Evolutionary conservation across 2,888 invertebrate species (phyloP).

Genomic region (Agrotis ipsilon): DNA sequence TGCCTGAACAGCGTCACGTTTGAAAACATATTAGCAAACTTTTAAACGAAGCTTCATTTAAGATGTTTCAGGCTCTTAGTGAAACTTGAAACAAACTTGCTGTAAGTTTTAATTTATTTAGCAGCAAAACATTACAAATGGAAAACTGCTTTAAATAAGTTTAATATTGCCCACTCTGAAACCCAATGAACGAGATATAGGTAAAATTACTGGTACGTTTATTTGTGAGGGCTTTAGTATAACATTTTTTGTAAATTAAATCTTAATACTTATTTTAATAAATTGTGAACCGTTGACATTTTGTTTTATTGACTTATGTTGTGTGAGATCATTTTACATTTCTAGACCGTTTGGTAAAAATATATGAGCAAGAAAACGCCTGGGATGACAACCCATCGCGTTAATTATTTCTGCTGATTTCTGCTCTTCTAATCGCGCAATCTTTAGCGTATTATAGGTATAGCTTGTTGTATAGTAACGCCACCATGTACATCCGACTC

Average conservation of each 20-base stretch:
- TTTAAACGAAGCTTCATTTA: conserved; percentile 19
- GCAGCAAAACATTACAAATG: conserved; percentile 31
- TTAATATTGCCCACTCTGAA: conserved; percentile 22
- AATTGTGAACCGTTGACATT: conserved; percentile 40
- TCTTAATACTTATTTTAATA: conserved; percentile 50
- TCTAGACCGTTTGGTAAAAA: too few relatives aligned
- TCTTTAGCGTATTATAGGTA: too few relatives aligned
- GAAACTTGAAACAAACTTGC: conserved; percentile 56
- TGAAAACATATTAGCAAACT: neutral
- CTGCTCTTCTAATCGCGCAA: too few relatives aligned
- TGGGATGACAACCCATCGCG: too few relatives aligned
- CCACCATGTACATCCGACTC: too few relatives aligned
- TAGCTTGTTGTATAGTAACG: too few relatives aligned
- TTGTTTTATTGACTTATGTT: conserved; percentile 31
- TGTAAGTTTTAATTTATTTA: conserved; percentile 61
- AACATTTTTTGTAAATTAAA: conserved; percentile 34
- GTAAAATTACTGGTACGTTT: neutral
- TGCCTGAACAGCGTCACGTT: conserved; percentile 54
- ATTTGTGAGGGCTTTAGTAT: conserved; percentile 9
- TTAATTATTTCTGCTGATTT: too few relatives aligned
- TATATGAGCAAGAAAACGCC: too few relatives aligned
- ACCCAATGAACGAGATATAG: neutral
- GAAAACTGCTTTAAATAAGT: conserved; percentile 34
- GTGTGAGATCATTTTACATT: too few relatives aligned
- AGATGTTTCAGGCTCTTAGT: conserved; percentile 54